phyloP scores from a whole-genome alignment of 2,113 vertebrate species.

The Malurus melanocephalus region DNA sequence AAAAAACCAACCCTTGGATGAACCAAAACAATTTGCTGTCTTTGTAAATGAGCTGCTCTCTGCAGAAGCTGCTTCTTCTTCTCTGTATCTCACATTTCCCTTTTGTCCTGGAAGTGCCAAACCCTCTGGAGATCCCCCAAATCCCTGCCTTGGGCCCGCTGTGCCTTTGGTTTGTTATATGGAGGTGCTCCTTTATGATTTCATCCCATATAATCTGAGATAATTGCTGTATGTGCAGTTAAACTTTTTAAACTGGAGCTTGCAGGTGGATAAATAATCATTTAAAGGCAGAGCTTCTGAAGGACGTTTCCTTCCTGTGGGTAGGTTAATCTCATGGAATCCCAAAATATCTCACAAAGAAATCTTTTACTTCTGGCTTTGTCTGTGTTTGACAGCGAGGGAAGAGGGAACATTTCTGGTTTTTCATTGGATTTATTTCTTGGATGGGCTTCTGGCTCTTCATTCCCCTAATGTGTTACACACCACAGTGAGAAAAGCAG shows the following conservation, averaged over 20 bases:
- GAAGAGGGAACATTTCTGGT: neutral
- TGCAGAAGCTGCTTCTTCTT: fast-evolving
- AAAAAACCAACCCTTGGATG: neutral
- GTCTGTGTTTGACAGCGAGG: neutral
- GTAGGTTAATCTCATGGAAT: neutral
- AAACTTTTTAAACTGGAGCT: neutral
- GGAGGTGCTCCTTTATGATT: fast-evolving
- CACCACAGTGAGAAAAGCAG: neutral
- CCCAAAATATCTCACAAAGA: neutral
- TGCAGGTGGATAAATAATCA: neutral
- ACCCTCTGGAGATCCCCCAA: neutral
- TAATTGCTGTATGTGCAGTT: neutral
- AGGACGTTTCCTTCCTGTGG: neutral
- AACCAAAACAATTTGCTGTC: fast-evolving
- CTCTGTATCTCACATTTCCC: neutral
- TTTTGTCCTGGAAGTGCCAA: neutral
- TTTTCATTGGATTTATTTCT: neutral
- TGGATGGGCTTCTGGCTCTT: neutral
- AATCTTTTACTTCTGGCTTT: neutral
- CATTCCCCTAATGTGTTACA: neutral
- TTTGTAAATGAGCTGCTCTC: neutral
- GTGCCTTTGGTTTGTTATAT: neutral
- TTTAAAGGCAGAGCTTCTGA: neutral
- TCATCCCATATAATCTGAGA: neutral
- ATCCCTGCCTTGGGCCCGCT: neutral